These are phyloP conservation scores for Brachyopa scutellaris DNA, from an alignment of 2,888 invertebrate genomes.

Conservation along the genomic window DNA sequence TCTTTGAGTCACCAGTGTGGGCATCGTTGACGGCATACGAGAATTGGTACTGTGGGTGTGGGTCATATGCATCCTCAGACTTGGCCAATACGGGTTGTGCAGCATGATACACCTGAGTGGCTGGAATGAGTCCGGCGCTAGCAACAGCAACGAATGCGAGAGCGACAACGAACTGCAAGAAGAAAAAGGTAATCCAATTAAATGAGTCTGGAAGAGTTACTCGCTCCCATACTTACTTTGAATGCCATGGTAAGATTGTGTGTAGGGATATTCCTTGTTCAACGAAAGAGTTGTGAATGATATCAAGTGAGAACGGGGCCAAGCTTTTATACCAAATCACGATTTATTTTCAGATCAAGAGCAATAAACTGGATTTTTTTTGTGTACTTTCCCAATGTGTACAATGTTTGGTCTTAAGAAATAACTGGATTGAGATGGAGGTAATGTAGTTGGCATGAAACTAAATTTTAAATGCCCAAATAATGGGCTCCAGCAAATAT, in stretches of 20 bases:
- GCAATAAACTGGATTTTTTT: conserved; percentile 11
- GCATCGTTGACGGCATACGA: conserved; percentile 80
- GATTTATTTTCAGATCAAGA: neutral
- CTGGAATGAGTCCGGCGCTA: conserved; percentile 74
- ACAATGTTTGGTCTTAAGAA: neutral
- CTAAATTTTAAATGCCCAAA: too few relatives aligned
- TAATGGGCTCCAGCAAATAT: too few relatives aligned
- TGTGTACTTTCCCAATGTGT: neutral
- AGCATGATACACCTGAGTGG: conserved; percentile 41
- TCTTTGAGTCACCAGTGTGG: conserved; percentile 81
- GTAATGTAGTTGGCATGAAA: too few relatives aligned
- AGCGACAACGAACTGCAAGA: conserved; percentile 74
- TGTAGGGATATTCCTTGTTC: conserved; percentile 20
- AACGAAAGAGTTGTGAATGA: conserved; percentile 35
- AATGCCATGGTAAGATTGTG: conserved; percentile 11
- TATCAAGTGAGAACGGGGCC: neutral
- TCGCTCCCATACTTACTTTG: conserved; percentile 3
- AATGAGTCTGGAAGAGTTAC: neutral
- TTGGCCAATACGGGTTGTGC: conserved; percentile 35
- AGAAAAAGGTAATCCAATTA: neutral
- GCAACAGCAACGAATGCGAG: conserved; percentile 75
- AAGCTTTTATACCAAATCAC: neutral
- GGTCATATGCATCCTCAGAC: conserved; percentile 52
- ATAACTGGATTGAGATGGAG: too few relatives aligned
- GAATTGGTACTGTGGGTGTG: conserved; percentile 76